A percentile compares a stretch with the other conserved stretches of the same genome.
These are phyloP conservation scores for Uropsilus gracilis DNA, from an alignment of 2,113 vertebrate genomes.

Conservation along the genomic window DNA sequence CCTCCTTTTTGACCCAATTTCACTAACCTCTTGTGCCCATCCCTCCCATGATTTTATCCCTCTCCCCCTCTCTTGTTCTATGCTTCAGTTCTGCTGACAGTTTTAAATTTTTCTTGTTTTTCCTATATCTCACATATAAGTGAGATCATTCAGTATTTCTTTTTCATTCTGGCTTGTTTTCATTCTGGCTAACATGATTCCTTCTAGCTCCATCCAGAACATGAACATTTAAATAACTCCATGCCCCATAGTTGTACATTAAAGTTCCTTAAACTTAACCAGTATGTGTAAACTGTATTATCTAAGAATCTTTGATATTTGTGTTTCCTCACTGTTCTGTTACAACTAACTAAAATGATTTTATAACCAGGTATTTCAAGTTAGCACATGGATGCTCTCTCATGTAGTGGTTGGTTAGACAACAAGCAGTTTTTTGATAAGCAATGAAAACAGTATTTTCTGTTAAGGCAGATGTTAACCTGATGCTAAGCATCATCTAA, in stretches of 20 bases:
- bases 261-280: constrained; percentile 1
- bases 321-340: not conserved
- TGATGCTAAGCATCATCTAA: not conserved
- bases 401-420: not conserved
- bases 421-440: not conserved
- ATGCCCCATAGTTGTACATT: not conserved
- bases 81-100: no score
- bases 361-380: not conserved
- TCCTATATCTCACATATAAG: no score
- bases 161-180: no score
- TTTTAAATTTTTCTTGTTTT: no score
- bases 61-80: no score
- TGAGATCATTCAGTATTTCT: no score
- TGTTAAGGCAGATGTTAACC: not conserved
- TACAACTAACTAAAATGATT: not conserved
- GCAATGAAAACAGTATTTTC: not conserved
- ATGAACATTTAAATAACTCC: not conserved
- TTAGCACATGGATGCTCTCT: not conserved
- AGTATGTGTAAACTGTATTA: not conserved
- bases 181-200: no score
- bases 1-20: no score
- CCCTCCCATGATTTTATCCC: no score
- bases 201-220: no score
- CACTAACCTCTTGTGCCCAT: no score
- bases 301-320: constrained; percentile 29